phyloP scores from a whole-genome alignment of 2,797 vertebrate genomes.

The Lindbergichthys nudifrons region DNA sequence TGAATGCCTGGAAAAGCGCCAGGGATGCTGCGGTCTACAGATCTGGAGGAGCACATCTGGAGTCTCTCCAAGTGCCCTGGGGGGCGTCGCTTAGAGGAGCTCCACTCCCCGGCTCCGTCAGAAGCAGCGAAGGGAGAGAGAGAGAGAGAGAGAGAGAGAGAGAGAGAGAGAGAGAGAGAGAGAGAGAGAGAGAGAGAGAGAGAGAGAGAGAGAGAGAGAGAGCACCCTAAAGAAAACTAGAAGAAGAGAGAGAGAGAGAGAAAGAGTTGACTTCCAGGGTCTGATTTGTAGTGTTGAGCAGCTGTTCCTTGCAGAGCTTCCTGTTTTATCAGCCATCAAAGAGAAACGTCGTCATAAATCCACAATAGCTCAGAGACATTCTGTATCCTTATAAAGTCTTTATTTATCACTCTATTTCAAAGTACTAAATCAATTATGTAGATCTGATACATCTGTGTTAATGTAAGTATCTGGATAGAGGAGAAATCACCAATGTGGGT shows the following conservation, averaged over 20 bases:
- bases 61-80: slow-evolving; percentile 71
- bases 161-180: slow-evolving; percentile 45
- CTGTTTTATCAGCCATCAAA: slow-evolving; percentile 68
- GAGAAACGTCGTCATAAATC: slow-evolving; percentile 53
- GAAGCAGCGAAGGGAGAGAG: slow-evolving; percentile 35
- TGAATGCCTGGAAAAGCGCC: slow-evolving; percentile 45
- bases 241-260: slow-evolving; percentile 35
- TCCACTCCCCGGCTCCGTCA: slow-evolving; percentile 42
- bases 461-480: not conserved
- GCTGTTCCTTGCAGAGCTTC: slow-evolving; percentile 66
- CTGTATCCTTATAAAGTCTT: slow-evolving; percentile 15
- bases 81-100: slow-evolving; percentile 63
- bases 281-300: slow-evolving; percentile 69
- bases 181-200: slow-evolving; percentile 48
- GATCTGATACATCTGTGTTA: not conserved
- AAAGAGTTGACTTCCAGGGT: slow-evolving; percentile 42
- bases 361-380: slow-evolving; percentile 43
- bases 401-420: slow-evolving; percentile 2
- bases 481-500: slow-evolving; percentile 3
- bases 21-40: slow-evolving; percentile 52
- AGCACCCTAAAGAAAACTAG: slow-evolving; percentile 38
- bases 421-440: slow-evolving; percentile 6
- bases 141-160: slow-evolving; percentile 47
- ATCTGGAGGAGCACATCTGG: slow-evolving; percentile 78
- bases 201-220: slow-evolving; percentile 45